These are phyloP conservation scores for Branchinecta lindahli DNA, from an alignment of 1,140 invertebrate species.

Conservation along the genomic window DNA sequence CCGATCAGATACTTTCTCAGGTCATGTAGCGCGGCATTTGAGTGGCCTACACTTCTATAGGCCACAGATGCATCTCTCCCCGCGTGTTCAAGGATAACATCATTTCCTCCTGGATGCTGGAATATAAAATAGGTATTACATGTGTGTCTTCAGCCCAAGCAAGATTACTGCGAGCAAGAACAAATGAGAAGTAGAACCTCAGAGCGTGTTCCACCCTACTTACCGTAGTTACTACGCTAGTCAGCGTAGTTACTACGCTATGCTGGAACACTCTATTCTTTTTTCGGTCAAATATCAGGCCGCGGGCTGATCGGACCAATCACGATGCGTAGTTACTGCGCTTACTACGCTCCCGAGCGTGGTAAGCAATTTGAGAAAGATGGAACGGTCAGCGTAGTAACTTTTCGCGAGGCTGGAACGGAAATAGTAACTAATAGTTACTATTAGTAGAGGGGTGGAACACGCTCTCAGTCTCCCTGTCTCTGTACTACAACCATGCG, in stretches of 20 bases:
- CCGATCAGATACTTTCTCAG: constrained; percentile 52
- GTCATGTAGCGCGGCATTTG: constrained; percentile 38
- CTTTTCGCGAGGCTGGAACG: no score
- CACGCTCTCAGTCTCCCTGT: no score
- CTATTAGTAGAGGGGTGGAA: no score
- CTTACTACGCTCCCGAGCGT: no score
- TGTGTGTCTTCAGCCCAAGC: not conserved
- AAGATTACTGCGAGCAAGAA: not conserved
- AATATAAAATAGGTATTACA: constrained; percentile 22
- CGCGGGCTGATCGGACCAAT: no score
- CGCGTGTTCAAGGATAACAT: constrained; percentile 67
- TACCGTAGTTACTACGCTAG: not conserved
- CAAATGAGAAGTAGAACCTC: not conserved
- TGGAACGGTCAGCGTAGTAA: no score
- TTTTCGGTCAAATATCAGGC: not conserved
- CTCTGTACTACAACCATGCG: no score
- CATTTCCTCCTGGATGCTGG: constrained; percentile 68
- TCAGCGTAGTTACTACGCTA: not conserved
- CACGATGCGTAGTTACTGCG: no score
- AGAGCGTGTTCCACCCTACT: no score
- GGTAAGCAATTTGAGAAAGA: no score
- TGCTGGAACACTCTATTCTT: not conserved
- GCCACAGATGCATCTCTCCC: constrained; percentile 70
- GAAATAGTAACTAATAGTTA: no score
- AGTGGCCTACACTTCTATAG: constrained; percentile 63